Percentiles rank a stretch among this genome's conserved stretches.
Evolutionary conservation across 2,113 vertebrate species (phyloP).

Genomic region (Pelusios castaneus): DNA sequence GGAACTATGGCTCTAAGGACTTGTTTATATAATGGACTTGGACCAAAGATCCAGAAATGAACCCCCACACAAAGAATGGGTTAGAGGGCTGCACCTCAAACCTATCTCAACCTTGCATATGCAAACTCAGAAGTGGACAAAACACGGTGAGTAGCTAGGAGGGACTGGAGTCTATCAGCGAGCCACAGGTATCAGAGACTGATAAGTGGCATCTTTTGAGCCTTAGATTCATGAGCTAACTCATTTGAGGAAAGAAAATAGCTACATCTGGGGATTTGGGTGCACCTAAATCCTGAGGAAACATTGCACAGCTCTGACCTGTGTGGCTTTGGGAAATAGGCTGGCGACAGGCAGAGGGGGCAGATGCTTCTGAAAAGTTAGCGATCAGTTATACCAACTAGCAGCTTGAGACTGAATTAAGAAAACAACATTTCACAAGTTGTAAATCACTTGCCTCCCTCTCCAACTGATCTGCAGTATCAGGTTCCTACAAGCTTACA

Average conservation of each 20-base stretch:
- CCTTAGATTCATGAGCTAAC: too few species aligned
- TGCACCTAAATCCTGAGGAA: not conserved
- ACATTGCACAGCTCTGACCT: not conserved
- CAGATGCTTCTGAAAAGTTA: not conserved
- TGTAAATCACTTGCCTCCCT: not conserved
- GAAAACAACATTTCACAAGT: not conserved
- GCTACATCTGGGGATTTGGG: not conserved
- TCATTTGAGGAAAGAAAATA: not conserved
- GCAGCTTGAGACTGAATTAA: not conserved
- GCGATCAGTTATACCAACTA: not conserved
- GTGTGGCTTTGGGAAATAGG: not conserved
- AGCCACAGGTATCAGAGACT: not conserved
- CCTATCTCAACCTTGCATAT: not conserved
- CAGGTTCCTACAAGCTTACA: rapidly evolving
- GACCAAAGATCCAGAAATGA: not conserved
- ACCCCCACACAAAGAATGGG: not conserved
- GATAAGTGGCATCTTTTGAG: not conserved
- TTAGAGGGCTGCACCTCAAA: not conserved
- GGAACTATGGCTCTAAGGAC: not conserved
- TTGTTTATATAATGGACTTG: not conserved
- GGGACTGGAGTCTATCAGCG: rapidly evolving
- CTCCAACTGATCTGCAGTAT: not conserved
- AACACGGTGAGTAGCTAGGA: not conserved
- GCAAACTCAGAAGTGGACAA: not conserved
- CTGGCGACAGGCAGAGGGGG: not conserved